These are phyloP conservation scores for Eristalis arbustorum DNA, from an alignment of 2,888 invertebrate genomes.

Conservation along the genomic window DNA sequence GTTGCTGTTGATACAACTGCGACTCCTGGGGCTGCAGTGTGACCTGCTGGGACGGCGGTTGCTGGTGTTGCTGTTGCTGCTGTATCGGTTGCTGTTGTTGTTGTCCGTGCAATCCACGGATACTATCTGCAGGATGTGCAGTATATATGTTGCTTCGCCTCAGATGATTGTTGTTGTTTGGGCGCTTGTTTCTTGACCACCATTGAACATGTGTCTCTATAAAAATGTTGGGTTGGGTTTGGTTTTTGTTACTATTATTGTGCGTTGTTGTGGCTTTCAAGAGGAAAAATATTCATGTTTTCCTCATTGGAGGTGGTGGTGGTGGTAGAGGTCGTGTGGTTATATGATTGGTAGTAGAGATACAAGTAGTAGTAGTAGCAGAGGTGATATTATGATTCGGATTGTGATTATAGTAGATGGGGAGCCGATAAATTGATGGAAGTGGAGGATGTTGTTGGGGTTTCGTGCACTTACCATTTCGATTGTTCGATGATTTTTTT, in stretches of 20 bases:
- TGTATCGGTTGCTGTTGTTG: slow-evolving; percentile 57
- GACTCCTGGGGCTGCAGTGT: slow-evolving; percentile 61
- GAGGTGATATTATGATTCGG: slow-evolving; percentile 70
- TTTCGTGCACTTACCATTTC: slow-evolving; percentile 79
- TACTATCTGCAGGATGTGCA: slow-evolving; percentile 79
- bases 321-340: slow-evolving; percentile 72
- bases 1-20: slow-evolving; percentile 72
- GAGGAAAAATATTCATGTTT: slow-evolving; percentile 66
- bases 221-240: slow-evolving; percentile 63
- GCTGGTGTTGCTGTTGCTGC: slow-evolving; percentile 58
- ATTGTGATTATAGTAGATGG: slow-evolving; percentile 71
- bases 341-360: slow-evolving; percentile 69
- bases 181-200: slow-evolving; percentile 80
- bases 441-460: slow-evolving; percentile 73
- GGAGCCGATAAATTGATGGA: slow-evolving; percentile 72
- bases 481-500: slow-evolving; percentile 79
- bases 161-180: slow-evolving; percentile 78
- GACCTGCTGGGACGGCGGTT: slow-evolving; percentile 32
- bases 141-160: slow-evolving; percentile 80
- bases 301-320: slow-evolving; percentile 72
- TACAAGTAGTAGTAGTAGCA: slow-evolving; percentile 70
- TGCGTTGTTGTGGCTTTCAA: slow-evolving; percentile 63
- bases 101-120: slow-evolving; percentile 76
- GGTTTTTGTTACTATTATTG: slow-evolving; percentile 64
- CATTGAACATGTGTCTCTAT: slow-evolving; percentile 80